phyloP scores from a whole-genome alignment of 2,113 vertebrate genomes.

The Tauraco erythrolophus region DNA sequence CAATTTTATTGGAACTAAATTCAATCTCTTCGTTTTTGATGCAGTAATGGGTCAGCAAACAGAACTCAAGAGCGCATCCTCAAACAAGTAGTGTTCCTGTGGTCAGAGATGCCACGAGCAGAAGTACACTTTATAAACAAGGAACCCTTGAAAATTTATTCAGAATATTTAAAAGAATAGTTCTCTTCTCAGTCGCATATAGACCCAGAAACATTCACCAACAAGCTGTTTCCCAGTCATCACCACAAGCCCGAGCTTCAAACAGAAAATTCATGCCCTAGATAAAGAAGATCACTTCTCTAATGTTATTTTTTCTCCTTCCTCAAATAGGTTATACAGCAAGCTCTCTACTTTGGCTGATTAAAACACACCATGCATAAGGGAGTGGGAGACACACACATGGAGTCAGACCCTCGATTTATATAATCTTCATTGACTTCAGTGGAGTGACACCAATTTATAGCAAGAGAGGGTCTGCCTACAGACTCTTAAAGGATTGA shows the following conservation, averaged over 20 bases:
- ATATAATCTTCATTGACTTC: constrained; percentile 19
- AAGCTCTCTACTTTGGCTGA: background rate
- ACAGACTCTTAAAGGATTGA: background rate
- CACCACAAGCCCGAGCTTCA: background rate
- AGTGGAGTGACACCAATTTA: constrained; percentile 7
- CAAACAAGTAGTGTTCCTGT: background rate
- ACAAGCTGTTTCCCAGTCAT: constrained; percentile 8
- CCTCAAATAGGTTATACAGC: constrained; percentile 9
- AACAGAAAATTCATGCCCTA: constrained; percentile 37
- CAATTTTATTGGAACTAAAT: constrained; percentile 59
- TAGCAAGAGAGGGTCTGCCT: background rate
- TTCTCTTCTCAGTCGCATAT: background rate
- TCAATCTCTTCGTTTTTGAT: constrained; percentile 52
- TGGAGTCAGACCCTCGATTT: constrained; percentile 7
- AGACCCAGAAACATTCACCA: background rate
- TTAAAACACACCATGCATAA: background rate
- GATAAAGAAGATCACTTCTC: constrained; percentile 23
- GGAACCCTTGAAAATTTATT: background rate
- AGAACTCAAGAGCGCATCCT: constrained; percentile 14
- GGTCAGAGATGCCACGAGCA: constrained; percentile 28
- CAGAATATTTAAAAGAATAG: background rate
- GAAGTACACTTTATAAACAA: constrained; percentile 1
- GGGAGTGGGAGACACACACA: constrained; percentile 36
- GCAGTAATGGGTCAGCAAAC: constrained; percentile 62
- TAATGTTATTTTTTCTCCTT: constrained; percentile 27